Percentiles rank a stretch among this genome's conserved stretches.
Conservation (phyloP, 2,888 invertebrate genomes). For the Papilio demoleus region DNA sequence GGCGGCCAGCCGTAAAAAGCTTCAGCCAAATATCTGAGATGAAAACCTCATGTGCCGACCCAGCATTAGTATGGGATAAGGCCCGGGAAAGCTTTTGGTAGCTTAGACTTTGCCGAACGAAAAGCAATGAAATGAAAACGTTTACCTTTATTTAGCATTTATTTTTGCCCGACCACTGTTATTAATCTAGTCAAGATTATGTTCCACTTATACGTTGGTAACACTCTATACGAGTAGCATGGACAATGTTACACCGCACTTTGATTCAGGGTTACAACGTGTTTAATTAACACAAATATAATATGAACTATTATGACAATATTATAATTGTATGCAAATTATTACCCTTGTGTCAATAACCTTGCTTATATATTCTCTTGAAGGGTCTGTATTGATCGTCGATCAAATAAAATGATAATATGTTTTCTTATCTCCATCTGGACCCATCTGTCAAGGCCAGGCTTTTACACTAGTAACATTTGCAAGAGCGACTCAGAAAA, state of each 20-base stretch:
- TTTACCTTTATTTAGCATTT: no score
- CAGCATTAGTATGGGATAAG: no score
- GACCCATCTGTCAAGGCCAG: conserved; percentile 52
- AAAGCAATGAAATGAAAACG: no score
- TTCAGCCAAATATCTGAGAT: no score
- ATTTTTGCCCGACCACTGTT: no score
- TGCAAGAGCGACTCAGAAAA: conserved; percentile 63
- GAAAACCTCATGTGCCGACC: no score
- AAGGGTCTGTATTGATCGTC: neutral
- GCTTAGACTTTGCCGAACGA: no score
- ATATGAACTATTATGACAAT: neutral
- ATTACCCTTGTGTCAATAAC: neutral
- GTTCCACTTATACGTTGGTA: neutral
- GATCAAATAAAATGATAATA: neutral
- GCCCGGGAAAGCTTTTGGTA: no score
- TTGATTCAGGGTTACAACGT: neutral
- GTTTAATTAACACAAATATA: neutral
- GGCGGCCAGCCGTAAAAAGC: no score
- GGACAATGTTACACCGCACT: neutral
- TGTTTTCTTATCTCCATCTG: neutral
- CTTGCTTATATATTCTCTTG: neutral
- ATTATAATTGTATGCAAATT: neutral
- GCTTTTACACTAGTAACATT: conserved; percentile 58
- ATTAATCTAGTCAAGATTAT: neutral
- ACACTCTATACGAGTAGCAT: neutral